Evolutionary conservation across 1,140 invertebrate species (phyloP), one percentile per base, ranked within the genome.

Genomic region (Danaus melanippus): DNA sequence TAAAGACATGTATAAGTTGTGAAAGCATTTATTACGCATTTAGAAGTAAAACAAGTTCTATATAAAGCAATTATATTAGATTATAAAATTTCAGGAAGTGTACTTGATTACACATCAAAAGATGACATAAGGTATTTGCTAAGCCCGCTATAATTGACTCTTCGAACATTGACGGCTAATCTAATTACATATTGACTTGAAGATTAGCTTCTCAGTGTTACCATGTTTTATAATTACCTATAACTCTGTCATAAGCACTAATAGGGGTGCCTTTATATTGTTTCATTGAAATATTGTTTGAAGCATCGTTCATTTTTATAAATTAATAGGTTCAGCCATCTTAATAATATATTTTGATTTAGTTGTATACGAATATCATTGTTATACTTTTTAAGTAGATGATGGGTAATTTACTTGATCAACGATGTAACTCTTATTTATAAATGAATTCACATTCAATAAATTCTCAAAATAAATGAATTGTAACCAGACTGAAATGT

Each of bases 211-310:
- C 9, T 40, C 11, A 7, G 40, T 42, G 39, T n/a, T n/a, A 49
- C 41, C 10, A 50, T 42, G 17, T 50, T 50, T 50, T 50, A 50
- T 50, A n/a, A n/a, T n/a, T n/a, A n/a, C n/a, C n/a, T n/a, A 8
- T 50, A 50, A 50, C 49, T 17, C 21, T 32, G 21, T 32, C 21
- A 32, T 32, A 32, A 32, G 2, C 21, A 7, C 0, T 32, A 32
- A 32, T 2, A 32, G 2, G 21, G 21, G 6, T 32, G 21, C 21
- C 7, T 32, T 32, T 1, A 32, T 32, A 32, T 32, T 32, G 21
- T 32, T 32, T 32, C 4, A 32, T 32, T 5, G 21, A 32, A 32
- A 32, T 32, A 32, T 7, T 32, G 21, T 32, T 5, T 2, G 21
- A 40, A 50, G 42, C 46, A 48, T 32, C n/a, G 10, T 32, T 32